Evolutionary conservation across 2,797 vertebrate species (phyloP).

Genomic region (Gymnopithys bicolor): DNA sequence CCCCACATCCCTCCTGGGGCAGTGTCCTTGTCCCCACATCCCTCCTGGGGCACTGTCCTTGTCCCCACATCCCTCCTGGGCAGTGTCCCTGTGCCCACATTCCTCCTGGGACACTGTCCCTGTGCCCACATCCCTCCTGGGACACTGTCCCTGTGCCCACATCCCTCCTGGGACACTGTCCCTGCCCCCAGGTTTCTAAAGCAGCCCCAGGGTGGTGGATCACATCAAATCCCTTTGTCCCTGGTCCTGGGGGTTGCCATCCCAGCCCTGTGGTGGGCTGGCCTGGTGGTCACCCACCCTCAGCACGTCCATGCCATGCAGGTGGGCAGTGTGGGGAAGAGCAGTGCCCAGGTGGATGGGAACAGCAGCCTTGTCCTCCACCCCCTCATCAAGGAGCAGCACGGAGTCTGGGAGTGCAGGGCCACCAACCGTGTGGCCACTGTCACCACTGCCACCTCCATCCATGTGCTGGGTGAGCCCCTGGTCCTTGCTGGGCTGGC

Average conservation of each 20-base stretch:
- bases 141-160: background rate
- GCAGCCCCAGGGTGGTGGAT: background rate
- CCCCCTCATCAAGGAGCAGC: constrained; percentile 89
- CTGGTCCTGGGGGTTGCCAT: rapidly evolving
- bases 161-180: no score
- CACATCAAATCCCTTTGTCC: rapidly evolving
- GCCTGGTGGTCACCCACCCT: background rate
- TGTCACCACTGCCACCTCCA: constrained; percentile 80
- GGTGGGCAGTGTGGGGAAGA: constrained; percentile 81
- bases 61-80: no score
- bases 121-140: no score
- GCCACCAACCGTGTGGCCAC: constrained; percentile 89
- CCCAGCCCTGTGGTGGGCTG: rapidly evolving
- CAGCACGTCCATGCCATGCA: constrained; percentile 47
- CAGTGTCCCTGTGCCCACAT: background rate
- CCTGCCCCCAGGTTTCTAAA: background rate
- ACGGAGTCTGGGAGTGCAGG: constrained; percentile 90
- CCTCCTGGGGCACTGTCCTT: background rate
- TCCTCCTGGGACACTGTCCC: no score
- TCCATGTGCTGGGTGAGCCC: constrained; percentile 89
- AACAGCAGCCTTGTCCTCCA: constrained; percentile 89
- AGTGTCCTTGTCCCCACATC: background rate
- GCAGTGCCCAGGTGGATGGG: constrained; percentile 76
- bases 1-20: background rate
- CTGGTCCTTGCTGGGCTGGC: rapidly evolving